Conservation (phyloP, 2,113 vertebrate species). For the Forbesichthys papilliferus region DNA sequence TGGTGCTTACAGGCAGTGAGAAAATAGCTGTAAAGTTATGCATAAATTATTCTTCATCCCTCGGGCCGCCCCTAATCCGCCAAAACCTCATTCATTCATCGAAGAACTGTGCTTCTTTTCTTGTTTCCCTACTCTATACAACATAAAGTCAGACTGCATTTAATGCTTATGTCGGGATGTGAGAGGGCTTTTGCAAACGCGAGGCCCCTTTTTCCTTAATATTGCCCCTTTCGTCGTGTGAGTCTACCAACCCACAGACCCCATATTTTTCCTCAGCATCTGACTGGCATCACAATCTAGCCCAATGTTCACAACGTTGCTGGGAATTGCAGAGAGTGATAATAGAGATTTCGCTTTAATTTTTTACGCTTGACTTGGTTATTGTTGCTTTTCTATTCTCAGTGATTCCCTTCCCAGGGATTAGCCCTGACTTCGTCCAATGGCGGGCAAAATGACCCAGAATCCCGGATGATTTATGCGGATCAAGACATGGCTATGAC, state of each 20-base stretch:
- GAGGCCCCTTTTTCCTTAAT: slow-evolving; percentile 88
- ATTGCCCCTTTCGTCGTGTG: slow-evolving; percentile 97
- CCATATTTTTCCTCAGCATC: slow-evolving; percentile 93
- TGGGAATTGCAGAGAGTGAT: slow-evolving; percentile 97
- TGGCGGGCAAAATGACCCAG: slow-evolving; percentile 95
- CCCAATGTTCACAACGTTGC: slow-evolving; percentile 96
- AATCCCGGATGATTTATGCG: slow-evolving; percentile 91
- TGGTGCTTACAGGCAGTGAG: slow-evolving; percentile 70
- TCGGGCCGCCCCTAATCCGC: slow-evolving; percentile 81
- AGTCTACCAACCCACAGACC: slow-evolving; percentile 98
- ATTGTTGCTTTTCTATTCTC: slow-evolving; percentile 99
- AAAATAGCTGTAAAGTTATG: slow-evolving; percentile 84
- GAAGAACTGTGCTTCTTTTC: slow-evolving; percentile 86
- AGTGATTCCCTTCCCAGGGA: slow-evolving; percentile 96
- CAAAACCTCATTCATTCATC: slow-evolving; percentile 85
- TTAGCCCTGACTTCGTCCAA: slow-evolving; percentile 99
- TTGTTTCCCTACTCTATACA: slow-evolving; percentile 88
- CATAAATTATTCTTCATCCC: slow-evolving; percentile 84
- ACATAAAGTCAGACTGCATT: slow-evolving; percentile 99
- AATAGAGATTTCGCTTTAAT: slow-evolving; percentile 99
- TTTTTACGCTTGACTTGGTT: slow-evolving; percentile 99
- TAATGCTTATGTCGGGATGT: slow-evolving; percentile 99
- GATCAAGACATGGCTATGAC: slow-evolving; percentile 92
- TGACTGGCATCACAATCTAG: slow-evolving; percentile 99
- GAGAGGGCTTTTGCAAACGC: slow-evolving; percentile 91